These are phyloP conservation scores for Nesoenas mayeri DNA, from an alignment of 2,113 vertebrate species.

Conservation along the genomic window DNA sequence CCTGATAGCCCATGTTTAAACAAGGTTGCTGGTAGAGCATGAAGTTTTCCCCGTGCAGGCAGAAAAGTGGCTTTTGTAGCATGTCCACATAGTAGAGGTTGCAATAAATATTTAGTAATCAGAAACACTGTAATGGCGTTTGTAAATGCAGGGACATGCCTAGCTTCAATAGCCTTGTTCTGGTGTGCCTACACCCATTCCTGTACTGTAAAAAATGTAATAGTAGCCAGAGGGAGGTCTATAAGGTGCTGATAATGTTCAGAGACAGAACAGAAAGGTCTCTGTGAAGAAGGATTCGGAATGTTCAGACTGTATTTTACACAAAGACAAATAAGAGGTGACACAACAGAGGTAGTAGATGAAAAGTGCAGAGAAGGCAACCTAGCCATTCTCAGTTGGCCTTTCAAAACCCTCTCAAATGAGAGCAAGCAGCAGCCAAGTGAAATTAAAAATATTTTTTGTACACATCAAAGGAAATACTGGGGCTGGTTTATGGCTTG, in stretches of 20 bases:
- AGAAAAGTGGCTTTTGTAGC: background rate
- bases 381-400: background rate
- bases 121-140: background rate
- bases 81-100: background rate
- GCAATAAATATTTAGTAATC: background rate
- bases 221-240: background rate
- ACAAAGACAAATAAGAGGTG: conserved; percentile 27
- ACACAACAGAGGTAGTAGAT: background rate
- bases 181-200: background rate
- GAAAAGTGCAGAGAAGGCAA: background rate
- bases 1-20: background rate
- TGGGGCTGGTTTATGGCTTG: background rate
- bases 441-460: conserved; percentile 46
- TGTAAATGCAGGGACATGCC: background rate
- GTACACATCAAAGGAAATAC: background rate
- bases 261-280: background rate
- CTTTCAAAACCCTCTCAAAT: conserved; percentile 2
- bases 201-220: background rate
- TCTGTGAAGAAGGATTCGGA: background rate
- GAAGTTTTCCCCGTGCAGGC: background rate
- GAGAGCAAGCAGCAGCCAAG: background rate
- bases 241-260: background rate
- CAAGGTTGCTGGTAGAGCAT: background rate
- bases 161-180: background rate
- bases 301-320: background rate